These are phyloP conservation scores for Spea multiplicata DNA, from an alignment of 2,113 vertebrate species.

Conservation along the genomic window DNA sequence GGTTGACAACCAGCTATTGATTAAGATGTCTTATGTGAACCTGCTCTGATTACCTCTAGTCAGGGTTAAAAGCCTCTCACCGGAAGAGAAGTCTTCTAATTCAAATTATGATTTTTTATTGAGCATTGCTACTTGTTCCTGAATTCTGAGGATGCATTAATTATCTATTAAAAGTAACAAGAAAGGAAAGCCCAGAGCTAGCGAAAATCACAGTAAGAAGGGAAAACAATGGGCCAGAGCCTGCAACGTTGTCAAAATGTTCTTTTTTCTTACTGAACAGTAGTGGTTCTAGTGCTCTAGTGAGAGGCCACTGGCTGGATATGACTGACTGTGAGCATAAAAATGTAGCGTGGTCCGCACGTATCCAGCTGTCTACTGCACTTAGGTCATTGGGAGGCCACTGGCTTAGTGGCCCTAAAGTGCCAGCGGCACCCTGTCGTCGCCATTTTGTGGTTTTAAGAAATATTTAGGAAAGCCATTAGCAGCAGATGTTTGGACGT, in stretches of 20 bases:
- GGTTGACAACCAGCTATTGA: neutral
- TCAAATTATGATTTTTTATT: conserved; percentile 32
- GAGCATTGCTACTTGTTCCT: conserved; percentile 36
- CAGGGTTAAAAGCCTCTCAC: neutral
- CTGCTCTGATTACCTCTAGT: neutral
- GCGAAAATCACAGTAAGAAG: conserved; percentile 30
- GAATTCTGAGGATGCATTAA: conserved; percentile 32
- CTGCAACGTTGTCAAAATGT: conserved; percentile 29
- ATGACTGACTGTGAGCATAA: too few species aligned
- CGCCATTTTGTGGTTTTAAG: too few species aligned
- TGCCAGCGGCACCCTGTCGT: too few species aligned
- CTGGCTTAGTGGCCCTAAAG: too few species aligned
- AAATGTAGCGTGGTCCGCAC: too few species aligned
- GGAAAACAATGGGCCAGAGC: conserved; percentile 4
- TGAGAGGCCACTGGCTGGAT: too few species aligned
- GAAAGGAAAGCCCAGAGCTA: conserved; percentile 36
- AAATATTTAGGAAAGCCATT: too few species aligned
- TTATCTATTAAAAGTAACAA: conserved; percentile 41
- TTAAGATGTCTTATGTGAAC: neutral
- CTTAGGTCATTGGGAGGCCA: too few species aligned
- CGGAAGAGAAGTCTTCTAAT: conserved; percentile 22
- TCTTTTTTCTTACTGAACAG: neutral
- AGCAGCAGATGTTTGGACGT: too few species aligned
- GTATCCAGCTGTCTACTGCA: too few species aligned
- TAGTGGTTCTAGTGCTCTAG: too few species aligned